Evolutionary conservation across 2,888 invertebrate genomes (phyloP).

Genomic region (Caenorhabditis zanzibari): DNA sequence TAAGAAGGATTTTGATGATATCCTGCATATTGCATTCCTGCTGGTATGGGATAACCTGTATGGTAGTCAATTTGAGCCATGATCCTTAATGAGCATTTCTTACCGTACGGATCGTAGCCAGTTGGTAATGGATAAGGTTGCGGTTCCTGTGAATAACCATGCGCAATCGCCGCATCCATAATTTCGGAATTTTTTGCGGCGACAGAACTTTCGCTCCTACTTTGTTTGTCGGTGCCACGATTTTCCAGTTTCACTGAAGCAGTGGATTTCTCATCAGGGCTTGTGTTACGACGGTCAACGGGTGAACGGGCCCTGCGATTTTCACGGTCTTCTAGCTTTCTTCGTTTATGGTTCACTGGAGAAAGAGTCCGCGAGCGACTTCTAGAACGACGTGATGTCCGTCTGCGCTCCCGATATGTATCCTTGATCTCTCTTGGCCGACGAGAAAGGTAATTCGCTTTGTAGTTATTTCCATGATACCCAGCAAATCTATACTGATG

Average conservation of each 20-base stretch:
- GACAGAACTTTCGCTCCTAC: background rate
- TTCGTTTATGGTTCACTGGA: conserved; percentile 31
- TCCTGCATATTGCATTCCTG: background rate
- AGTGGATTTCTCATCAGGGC: background rate
- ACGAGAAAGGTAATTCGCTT: conserved; percentile 21
- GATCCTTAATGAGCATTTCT: background rate
- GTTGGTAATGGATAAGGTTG: background rate
- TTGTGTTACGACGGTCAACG: conserved; percentile 12
- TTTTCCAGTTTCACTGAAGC: background rate
- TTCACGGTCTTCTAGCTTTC: conserved; percentile 39
- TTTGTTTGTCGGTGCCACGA: background rate
- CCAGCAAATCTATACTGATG: conserved; percentile 54
- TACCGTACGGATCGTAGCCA: background rate
- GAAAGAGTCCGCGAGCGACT: conserved; percentile 52
- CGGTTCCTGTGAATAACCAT: background rate
- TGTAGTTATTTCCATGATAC: conserved; percentile 56
- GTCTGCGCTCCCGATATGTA: conserved; percentile 46
- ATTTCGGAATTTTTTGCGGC: background rate
- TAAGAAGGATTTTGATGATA: background rate
- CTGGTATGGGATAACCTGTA: background rate
- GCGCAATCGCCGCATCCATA: background rate
- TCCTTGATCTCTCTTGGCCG: conserved; percentile 12
- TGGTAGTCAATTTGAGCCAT: background rate
- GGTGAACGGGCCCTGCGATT: conserved; percentile 16
- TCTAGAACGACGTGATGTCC: conserved; percentile 33